Evolutionary conservation across 2,113 vertebrate species (phyloP).

Genomic region (Orcinus orca): DNA sequence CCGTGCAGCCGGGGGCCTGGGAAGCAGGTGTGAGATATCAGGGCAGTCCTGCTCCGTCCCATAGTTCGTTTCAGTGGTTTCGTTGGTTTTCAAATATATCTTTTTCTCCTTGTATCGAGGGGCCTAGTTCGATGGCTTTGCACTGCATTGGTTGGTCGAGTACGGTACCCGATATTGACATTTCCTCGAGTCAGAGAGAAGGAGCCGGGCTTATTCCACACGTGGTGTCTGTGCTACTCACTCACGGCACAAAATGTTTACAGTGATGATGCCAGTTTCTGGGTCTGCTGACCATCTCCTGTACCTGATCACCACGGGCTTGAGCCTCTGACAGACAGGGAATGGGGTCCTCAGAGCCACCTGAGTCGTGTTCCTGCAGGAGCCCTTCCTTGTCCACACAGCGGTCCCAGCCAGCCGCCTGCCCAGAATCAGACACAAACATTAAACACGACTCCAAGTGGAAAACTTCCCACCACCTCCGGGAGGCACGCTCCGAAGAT

Average conservation of each 20-base stretch:
- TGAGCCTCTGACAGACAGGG: neutral
- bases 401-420: neutral
- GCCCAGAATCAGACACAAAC: neutral
- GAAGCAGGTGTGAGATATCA: neutral
- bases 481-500: too few relatives aligned
- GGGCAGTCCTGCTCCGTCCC: too few relatives aligned
- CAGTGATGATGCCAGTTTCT: too few relatives aligned
- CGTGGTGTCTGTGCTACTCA: neutral
- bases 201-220: fast-evolving
- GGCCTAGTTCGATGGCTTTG: fast-evolving
- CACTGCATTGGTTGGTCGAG: fast-evolving
- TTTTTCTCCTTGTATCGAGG: neutral
- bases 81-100: fast-evolving
- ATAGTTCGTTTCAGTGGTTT: neutral
- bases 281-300: too few relatives aligned
- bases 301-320: too few relatives aligned
- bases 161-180: too few relatives aligned
- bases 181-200: fast-evolving
- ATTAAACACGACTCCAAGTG: neutral
- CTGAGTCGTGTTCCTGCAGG: fast-evolving
- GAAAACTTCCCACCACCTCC: fast-evolving
- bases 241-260: too few relatives aligned
- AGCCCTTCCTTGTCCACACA: neutral
- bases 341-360: too few relatives aligned
- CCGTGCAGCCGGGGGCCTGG: fast-evolving